phyloP scores from a whole-genome alignment of 2,113 vertebrate genomes.

The Pygoscelis adeliae region DNA sequence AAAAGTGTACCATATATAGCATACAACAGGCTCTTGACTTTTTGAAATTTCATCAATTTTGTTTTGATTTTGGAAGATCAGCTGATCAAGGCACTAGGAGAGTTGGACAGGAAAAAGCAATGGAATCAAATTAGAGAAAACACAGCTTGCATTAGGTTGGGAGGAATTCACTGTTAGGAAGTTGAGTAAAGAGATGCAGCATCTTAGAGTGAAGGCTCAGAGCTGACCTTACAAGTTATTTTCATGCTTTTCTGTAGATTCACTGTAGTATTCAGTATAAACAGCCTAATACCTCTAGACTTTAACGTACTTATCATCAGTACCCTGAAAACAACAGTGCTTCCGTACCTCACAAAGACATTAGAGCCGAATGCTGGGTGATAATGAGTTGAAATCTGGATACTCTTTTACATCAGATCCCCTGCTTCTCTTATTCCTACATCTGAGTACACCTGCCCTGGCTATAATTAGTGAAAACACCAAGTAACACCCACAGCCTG shows the following conservation, averaged over 20 bases:
- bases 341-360: background rate
- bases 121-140: background rate
- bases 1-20: background rate
- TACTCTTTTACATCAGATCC: background rate
- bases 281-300: background rate
- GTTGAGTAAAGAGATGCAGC: background rate
- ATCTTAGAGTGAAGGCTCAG: background rate
- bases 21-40: background rate
- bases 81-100: background rate
- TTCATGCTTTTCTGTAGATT: background rate
- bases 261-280: background rate
- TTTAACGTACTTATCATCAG: background rate
- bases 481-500: background rate
- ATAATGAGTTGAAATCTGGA: background rate
- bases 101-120: background rate
- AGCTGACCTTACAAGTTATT: background rate
- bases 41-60: background rate
- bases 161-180: background rate
- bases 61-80: background rate
- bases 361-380: background rate
- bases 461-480: background rate
- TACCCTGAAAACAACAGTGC: background rate
- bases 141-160: background rate
- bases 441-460: background rate
- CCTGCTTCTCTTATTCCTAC: background rate